These are phyloP conservation scores for Mola mola DNA, from an alignment of 2,113 vertebrate species.

Conservation along the genomic window DNA sequence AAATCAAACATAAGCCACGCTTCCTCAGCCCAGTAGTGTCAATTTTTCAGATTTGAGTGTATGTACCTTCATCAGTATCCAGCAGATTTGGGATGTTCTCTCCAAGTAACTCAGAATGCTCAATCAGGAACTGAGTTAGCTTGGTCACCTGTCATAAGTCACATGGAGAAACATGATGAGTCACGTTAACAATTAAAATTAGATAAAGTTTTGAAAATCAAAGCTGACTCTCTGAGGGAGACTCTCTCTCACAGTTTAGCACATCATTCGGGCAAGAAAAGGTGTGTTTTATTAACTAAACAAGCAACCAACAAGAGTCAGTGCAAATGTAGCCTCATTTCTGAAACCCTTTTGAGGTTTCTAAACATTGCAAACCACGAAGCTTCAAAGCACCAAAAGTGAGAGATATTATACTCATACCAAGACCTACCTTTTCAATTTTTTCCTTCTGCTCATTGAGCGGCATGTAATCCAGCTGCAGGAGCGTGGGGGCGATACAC, in stretches of 20 bases:
- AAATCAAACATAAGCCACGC: too few relatives aligned
- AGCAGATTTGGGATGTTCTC: slow-evolving; percentile 79
- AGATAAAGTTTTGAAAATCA: too few relatives aligned
- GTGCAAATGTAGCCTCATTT: not conserved
- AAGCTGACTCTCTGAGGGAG: too few relatives aligned
- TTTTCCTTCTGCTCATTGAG: slow-evolving; percentile 84
- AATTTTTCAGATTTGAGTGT: too few relatives aligned
- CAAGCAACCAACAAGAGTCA: not conserved
- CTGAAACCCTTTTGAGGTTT: slow-evolving; percentile 67
- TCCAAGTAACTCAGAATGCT: slow-evolving; percentile 88
- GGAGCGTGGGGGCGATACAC: slow-evolving; percentile 90
- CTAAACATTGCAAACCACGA: slow-evolving; percentile 36
- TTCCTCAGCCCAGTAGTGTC: too few relatives aligned
- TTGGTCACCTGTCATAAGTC: slow-evolving; percentile 83
- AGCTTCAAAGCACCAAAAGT: slow-evolving; percentile 47
- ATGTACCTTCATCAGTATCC: slow-evolving; percentile 77
- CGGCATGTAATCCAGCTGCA: slow-evolving; percentile 77
- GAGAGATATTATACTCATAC: slow-evolving; percentile 46
- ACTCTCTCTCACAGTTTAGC: not conserved
- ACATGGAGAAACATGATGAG: not conserved
- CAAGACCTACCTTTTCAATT: slow-evolving; percentile 77
- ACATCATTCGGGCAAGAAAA: not conserved
- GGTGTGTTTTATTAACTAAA: slow-evolving; percentile 1
- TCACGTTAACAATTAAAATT: too few relatives aligned
- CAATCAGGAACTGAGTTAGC: slow-evolving; percentile 91